These are phyloP conservation scores for Psittacula cyanocephala DNA, from an alignment of 2,113 vertebrate species.

Conservation along the genomic window DNA sequence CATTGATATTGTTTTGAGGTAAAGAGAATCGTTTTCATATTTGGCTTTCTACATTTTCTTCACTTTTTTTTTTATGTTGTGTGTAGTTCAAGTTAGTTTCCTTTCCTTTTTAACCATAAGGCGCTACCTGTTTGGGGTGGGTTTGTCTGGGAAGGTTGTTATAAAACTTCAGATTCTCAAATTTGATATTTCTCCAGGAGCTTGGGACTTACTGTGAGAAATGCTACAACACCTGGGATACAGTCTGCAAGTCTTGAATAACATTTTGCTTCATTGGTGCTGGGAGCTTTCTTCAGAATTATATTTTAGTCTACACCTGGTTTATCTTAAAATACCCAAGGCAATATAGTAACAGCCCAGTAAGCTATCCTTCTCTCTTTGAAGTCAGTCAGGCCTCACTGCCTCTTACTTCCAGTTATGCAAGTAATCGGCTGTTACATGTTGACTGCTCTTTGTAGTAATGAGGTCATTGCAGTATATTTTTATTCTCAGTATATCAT, in stretches of 20 bases:
- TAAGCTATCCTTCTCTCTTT: background rate
- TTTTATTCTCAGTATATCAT: background rate
- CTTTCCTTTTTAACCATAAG: background rate
- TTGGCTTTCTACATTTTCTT: background rate
- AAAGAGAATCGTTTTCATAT: background rate
- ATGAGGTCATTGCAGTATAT: background rate
- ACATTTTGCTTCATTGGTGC: background rate
- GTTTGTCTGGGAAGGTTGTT: accelerated
- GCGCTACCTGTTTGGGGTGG: background rate
- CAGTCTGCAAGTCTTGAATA: background rate
- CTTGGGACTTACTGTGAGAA: background rate
- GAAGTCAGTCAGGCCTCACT: background rate
- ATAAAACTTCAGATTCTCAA: background rate
- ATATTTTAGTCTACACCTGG: background rate
- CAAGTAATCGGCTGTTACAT: background rate
- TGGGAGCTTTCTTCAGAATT: background rate
- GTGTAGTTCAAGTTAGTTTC: background rate
- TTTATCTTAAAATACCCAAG: background rate
- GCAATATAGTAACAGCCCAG: background rate
- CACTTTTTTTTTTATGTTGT: background rate
- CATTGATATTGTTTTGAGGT: background rate
- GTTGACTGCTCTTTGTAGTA: background rate
- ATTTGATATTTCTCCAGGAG: background rate
- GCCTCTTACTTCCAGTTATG: background rate
- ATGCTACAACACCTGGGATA: background rate